Evolutionary conservation across 2,113 vertebrate genomes (phyloP), one percentile per base, ranked within the genome.

Genomic region (Hirundichthys speculiger): DNA sequence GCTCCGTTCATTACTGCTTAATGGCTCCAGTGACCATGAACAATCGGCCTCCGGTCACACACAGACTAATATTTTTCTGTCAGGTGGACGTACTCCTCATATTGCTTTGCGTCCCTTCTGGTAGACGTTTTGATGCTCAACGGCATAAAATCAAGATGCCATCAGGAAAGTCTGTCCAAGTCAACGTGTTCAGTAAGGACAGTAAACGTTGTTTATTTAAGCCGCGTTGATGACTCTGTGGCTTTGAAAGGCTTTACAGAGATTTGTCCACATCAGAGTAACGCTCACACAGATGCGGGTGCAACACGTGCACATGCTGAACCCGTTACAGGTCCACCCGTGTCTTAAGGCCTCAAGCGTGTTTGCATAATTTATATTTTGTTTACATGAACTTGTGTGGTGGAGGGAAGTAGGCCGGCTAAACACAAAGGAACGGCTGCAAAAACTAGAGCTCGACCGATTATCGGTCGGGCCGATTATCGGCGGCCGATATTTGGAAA

Each of bases 301-400:
- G n/a, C 51, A 53, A n/a, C 45, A 49, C 20, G 53, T 10, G 56
- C 21, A 67, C n/a, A n/a, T n/a, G n/a, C n/a, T n/a, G n/a, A n/a
- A 41, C 20, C 38, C 45, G 49, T 67, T 58, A 49, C 24, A 54
- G 13, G 13, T 52, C 20, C 19, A 41, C n/a, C n/a, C n/a, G 43
- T 16, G 27, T 43, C 39, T 69, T 2, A 45, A 40, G 13, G 30
- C 18, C 8, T 58, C 13, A 2, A 21, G n/a, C 10, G 8, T 34
- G 30, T 34, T 34, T 34, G 30, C 30, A 34, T 34, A 10, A 34
- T 34, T 34, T 34, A 9, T 46, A 42, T 11, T 16, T 54, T 40
- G 12, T 59, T 50, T 59, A 21, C 2, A 59, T 55, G 15, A 4
- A 51, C 20, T 6, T 51, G 16, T 11, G 5, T 21, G 19, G 14